Conservation (phyloP, 2,888 invertebrate species). For the Miltochrista miniata region DNA sequence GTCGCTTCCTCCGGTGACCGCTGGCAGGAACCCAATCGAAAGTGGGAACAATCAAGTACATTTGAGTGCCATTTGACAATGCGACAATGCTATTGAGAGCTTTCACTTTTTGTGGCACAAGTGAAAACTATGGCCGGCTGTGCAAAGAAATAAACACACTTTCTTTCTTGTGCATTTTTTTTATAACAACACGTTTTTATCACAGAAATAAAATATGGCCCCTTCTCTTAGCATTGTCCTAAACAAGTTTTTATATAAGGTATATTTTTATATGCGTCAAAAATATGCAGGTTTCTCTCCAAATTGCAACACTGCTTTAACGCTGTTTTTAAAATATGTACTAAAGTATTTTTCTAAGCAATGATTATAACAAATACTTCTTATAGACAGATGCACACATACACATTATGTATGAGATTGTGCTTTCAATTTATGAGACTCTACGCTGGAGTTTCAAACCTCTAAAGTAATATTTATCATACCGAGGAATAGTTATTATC, state of each 20-base stretch:
- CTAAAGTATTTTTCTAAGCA: constrained; percentile 73
- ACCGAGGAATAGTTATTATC: constrained; percentile 81
- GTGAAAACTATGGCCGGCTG: constrained; percentile 17
- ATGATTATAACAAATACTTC: constrained; percentile 59
- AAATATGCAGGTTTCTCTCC: constrained; percentile 58
- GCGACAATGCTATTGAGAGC: constrained; percentile 40
- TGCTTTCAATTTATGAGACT: constrained; percentile 60
- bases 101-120: constrained; percentile 25
- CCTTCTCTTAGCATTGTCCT: constrained; percentile 30
- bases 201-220: constrained; percentile 5
- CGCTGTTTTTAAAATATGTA: constrained; percentile 58
- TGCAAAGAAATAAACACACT: no score
- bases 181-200: constrained; percentile 8
- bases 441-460: constrained; percentile 69
- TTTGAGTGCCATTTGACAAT: constrained; percentile 68
- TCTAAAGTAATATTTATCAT: constrained; percentile 80
- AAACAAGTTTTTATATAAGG: constrained; percentile 31
- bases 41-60: constrained; percentile 60
- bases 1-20: constrained; percentile 12
- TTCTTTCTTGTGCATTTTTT: constrained; percentile 13
- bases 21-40: constrained; percentile 17
- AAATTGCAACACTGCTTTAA: constrained; percentile 52
- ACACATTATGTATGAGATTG: constrained; percentile 68
- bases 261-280: constrained; percentile 30
- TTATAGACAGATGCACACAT: neutral